phyloP scores from a whole-genome alignment of 2,888 invertebrate species.

The Smittia sp. region DNA sequence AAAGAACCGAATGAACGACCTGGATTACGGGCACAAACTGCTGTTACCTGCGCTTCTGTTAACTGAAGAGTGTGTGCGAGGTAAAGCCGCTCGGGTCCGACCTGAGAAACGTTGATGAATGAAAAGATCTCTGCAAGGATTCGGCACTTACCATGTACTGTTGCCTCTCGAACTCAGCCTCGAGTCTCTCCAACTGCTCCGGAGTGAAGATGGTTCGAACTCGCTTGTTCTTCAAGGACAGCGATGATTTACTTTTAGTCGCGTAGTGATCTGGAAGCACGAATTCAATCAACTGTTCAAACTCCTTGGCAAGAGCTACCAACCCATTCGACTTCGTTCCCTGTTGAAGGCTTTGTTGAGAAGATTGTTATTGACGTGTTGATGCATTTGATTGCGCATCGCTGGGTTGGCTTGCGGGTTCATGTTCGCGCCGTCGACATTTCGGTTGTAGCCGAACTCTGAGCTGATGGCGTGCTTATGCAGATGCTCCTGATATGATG shows the following conservation, averaged over 20 bases:
- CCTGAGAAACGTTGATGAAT: neutral
- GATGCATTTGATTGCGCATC: slow-evolving; percentile 37
- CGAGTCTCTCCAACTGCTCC: slow-evolving; percentile 88
- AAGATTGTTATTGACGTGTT: slow-evolving; percentile 6
- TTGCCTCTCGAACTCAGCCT: slow-evolving; percentile 91
- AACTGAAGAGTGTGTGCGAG: slow-evolving; percentile 83
- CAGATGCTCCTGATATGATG: slow-evolving; percentile 38
- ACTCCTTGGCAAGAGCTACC: neutral
- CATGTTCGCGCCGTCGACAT: slow-evolving; percentile 1
- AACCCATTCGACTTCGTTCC: slow-evolving; percentile 33
- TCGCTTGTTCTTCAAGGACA: slow-evolving; percentile 68
- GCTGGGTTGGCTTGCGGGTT: slow-evolving; percentile 21
- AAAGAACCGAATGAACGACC: slow-evolving; percentile 43
- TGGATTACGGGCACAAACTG: slow-evolving; percentile 47
- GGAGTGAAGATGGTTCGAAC: slow-evolving; percentile 96
- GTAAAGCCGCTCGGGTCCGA: slow-evolving; percentile 90
- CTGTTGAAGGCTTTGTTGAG: slow-evolving; percentile 36
- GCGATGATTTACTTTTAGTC: slow-evolving; percentile 32
- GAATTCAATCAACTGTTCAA: neutral
- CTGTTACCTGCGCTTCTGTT: slow-evolving; percentile 85
- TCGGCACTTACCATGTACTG: slow-evolving; percentile 78
- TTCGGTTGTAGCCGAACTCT: slow-evolving; percentile 31
- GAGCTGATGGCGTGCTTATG: slow-evolving; percentile 36
- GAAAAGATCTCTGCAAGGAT: neutral
- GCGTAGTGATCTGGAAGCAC: slow-evolving; percentile 12